Evolutionary conservation across 2,888 invertebrate genomes (phyloP).

Genomic region (Ennomos fuscantarius): DNA sequence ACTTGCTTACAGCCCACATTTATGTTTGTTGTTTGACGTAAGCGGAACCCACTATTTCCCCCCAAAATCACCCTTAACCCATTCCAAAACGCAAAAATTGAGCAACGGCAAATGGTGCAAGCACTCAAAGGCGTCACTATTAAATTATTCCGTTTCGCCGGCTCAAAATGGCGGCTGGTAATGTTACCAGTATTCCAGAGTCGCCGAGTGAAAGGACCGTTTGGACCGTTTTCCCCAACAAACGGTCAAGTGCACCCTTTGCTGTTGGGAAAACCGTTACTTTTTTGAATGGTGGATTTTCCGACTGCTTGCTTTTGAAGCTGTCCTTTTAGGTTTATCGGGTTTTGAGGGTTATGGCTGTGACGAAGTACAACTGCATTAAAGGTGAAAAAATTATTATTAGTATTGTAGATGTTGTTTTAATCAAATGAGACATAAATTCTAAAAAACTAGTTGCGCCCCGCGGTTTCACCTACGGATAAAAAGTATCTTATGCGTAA

Average conservation of each 20-base stretch:
- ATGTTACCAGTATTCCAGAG: slow-evolving; percentile 70
- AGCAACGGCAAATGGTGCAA: slow-evolving; percentile 55
- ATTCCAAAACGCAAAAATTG: slow-evolving; percentile 44
- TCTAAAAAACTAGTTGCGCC: too few relatives aligned
- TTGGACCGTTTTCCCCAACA: slow-evolving; percentile 34
- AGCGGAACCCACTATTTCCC: slow-evolving; percentile 1
- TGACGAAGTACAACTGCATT: too few relatives aligned
- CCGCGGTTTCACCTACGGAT: too few relatives aligned
- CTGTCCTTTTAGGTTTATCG: slow-evolving; percentile 29
- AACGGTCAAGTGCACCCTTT: slow-evolving; percentile 55
- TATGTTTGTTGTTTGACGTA: slow-evolving; percentile 6
- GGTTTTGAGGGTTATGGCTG: slow-evolving; percentile 27
- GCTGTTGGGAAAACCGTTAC: slow-evolving; percentile 35
- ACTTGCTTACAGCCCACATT: too few relatives aligned
- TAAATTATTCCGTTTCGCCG: slow-evolving; percentile 78
- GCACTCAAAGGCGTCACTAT: slow-evolving; percentile 67
- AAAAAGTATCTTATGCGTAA: too few relatives aligned
- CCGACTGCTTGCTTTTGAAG: slow-evolving; percentile 26
- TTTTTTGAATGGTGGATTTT: slow-evolving; percentile 32
- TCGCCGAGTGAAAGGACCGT: slow-evolving; percentile 49
- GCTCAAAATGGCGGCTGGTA: slow-evolving; percentile 68
- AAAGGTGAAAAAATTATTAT: too few relatives aligned
- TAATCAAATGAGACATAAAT: too few relatives aligned
- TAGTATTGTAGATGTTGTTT: slow-evolving; percentile 13
- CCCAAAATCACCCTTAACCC: slow-evolving; percentile 1